Base-by-base conservation (phyloP, 2,113 vertebrate species). In the Grallaria varia region DNA sequence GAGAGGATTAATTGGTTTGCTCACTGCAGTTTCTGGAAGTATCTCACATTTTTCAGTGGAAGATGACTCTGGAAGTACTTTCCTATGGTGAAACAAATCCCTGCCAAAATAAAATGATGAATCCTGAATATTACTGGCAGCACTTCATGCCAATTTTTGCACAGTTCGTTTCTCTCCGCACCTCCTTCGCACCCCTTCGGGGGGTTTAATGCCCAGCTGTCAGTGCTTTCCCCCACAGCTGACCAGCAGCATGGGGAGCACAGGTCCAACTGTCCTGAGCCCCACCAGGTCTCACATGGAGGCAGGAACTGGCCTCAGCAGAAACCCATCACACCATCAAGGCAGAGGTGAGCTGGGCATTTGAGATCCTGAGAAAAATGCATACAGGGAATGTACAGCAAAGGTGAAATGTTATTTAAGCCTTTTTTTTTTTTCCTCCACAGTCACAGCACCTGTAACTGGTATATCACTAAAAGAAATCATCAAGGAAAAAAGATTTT, bases 31-130 rank as follows among this genome's bases (percentile, higher is more conserved):
- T 96, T 96, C 95, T 97, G 95, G 96, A 96, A 94, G 85, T 93
- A 81, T 90, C 90, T 95, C 83, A 92, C 84, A 96, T 96, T 96
- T 97, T 97, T 96, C 96, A 95, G 85, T 42, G 37, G 93, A 95
- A 94, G 95, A 93, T 97, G 95, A 92, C 90, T 95, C 93, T 97
- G 90, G 92, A 96, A 96, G 83, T 96, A 90, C 96, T 95, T 93
- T 96, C 96, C 96, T 84, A 96, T 1, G 47, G 93, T 72, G 95
- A 96, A 96, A 96, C 96, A 97, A 97, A 97, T 96, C 92, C 92
- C 90, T 96, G 96, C 96, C 96, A 96, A 96, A 93, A 95, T 93
- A 95, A 91, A 95, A 95, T 95, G 96, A 97, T 97, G 96, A 93
- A 95, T 95, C 90, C 92, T 90, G 89, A 95, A 78, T 95, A 96